These are phyloP conservation scores for Hippoglossus hippoglossus DNA, from an alignment of 2,797 vertebrate species.

Conservation along the genomic window DNA sequence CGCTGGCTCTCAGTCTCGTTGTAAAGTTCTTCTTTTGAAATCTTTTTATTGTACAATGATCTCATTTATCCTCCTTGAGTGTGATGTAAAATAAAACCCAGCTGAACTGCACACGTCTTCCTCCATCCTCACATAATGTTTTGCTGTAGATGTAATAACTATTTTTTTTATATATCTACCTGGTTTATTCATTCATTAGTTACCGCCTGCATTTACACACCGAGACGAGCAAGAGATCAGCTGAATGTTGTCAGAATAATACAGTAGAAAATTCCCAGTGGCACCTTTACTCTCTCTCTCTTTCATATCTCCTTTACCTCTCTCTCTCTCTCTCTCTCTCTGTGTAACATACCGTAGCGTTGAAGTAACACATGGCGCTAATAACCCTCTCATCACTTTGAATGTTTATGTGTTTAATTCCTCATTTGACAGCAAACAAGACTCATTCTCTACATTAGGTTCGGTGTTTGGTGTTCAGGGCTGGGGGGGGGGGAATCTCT, in stretches of 20 bases:
- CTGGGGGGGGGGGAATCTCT: not conserved
- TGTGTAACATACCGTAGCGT: not conserved
- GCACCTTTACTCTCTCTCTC: not conserved
- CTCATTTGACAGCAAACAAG: slow-evolving; percentile 38
- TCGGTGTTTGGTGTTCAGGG: not conserved
- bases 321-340: not conserved
- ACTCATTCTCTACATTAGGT: slow-evolving; percentile 35
- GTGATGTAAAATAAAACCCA: not conserved
- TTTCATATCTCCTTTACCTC: not conserved
- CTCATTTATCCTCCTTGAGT: not conserved
- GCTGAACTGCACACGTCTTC: not conserved
- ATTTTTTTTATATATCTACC: not conserved
- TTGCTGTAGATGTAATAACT: not conserved
- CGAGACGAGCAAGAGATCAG: not conserved
- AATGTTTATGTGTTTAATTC: slow-evolving; percentile 47
- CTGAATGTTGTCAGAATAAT: not conserved
- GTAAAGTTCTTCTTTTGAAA: too few relatives aligned
- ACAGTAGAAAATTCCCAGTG: not conserved
- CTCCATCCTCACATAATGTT: too few relatives aligned
- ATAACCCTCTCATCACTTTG: slow-evolving; percentile 36
- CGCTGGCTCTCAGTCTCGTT: too few relatives aligned
- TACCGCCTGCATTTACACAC: not conserved
- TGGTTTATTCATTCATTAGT: not conserved
- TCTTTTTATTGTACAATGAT: too few relatives aligned
- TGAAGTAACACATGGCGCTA: not conserved